These are phyloP conservation scores for Luperina testacea DNA, from an alignment of 2,888 invertebrate species.

Conservation along the genomic window DNA sequence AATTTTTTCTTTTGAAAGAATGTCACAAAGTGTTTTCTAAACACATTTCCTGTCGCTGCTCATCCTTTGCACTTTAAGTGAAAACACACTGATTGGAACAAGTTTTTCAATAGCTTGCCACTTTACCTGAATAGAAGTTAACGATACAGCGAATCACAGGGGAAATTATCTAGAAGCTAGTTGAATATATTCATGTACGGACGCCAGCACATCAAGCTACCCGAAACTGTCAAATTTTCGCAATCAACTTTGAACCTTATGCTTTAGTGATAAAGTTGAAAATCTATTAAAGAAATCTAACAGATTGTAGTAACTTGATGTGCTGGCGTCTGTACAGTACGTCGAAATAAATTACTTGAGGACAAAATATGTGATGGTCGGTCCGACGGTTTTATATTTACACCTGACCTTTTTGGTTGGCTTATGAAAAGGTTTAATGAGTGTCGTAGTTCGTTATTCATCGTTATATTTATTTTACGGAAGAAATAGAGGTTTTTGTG, in stretches of 20 bases:
- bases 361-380: constrained; percentile 41
- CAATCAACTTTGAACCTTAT: too few species aligned
- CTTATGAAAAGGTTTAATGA: constrained; percentile 46
- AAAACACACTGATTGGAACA: constrained; percentile 52
- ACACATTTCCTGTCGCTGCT: constrained; percentile 14
- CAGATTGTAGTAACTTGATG: too few species aligned
- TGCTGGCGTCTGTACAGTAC: too few species aligned
- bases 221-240: too few species aligned
- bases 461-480: constrained; percentile 15
- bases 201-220: too few species aligned
- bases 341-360: constrained; percentile 52
- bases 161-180: constrained; percentile 80
- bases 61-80: constrained; percentile 26
- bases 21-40: constrained; percentile 15
- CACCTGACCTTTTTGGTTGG: constrained; percentile 42
- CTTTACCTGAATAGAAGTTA: constrained; percentile 83
- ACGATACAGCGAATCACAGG: constrained; percentile 81
- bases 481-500: not conserved
- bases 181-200: constrained; percentile 71
- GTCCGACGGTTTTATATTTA: constrained; percentile 17
- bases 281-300: too few species aligned
- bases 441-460: constrained; percentile 28
- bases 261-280: too few species aligned
- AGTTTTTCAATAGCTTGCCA: constrained; percentile 68
- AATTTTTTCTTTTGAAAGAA: constrained; percentile 6